These are phyloP conservation scores for Anguilla rostrata DNA, from an alignment of 2,113 vertebrate genomes.

Conservation along the genomic window DNA sequence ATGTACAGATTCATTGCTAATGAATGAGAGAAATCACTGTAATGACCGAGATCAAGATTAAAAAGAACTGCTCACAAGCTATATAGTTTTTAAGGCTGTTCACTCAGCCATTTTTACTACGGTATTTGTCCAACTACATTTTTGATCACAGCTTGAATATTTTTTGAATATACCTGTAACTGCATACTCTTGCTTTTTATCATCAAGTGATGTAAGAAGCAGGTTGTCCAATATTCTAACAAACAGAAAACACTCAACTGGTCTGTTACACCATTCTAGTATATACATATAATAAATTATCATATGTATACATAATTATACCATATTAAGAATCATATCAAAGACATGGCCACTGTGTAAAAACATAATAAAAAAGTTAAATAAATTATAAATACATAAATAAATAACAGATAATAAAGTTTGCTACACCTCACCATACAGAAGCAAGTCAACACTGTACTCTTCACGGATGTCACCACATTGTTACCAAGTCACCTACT, in stretches of 20 bases:
- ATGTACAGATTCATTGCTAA: background rate
- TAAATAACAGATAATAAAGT: constrained; percentile 60
- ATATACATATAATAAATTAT: constrained; percentile 72
- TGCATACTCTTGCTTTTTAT: constrained; percentile 61
- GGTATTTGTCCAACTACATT: constrained; percentile 69
- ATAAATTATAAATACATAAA: constrained; percentile 74
- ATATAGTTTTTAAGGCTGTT: constrained; percentile 51
- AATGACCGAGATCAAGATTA: background rate
- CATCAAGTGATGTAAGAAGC: constrained; percentile 52
- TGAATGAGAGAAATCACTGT: background rate
- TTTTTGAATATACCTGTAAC: constrained; percentile 55
- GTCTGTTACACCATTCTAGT: constrained; percentile 61
- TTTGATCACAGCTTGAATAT: constrained; percentile 65
- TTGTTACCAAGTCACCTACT: constrained; percentile 38
- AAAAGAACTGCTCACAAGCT: constrained; percentile 35
- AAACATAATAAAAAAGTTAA: constrained; percentile 67
- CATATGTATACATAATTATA: constrained; percentile 63
- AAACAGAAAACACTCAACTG: constrained; percentile 54
- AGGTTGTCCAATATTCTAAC: constrained; percentile 65
- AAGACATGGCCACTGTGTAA: constrained; percentile 74
- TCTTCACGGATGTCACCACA: constrained; percentile 54
- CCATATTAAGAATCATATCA: constrained; percentile 70
- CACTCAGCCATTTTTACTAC: constrained; percentile 63
- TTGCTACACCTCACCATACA: constrained; percentile 57
- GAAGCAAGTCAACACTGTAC: constrained; percentile 62